A percentile compares a stretch with the other conserved stretches of the same genome.
These are phyloP conservation scores for Drosophila sp. DNA, from an alignment of 1,140 invertebrate species.

Conservation along the genomic window DNA sequence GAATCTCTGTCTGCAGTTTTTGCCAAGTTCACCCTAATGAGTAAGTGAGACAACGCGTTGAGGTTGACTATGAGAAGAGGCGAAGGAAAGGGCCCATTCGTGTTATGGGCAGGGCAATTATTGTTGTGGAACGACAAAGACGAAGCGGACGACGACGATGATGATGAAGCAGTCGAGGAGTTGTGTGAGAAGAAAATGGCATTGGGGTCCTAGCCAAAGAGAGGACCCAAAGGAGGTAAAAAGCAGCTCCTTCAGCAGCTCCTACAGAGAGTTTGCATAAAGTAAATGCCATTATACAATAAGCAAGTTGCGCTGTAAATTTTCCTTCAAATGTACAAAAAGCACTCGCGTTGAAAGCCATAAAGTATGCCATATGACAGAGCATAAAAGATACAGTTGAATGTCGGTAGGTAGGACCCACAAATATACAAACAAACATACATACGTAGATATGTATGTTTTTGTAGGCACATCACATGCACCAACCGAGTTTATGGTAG, in stretches of 20 bases:
- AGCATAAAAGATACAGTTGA: slow-evolving; percentile 57
- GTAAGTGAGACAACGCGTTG: slow-evolving; percentile 21
- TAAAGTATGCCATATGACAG: slow-evolving; percentile 76
- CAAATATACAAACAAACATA: neutral
- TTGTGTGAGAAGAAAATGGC: neutral
- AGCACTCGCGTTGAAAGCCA: slow-evolving; percentile 75
- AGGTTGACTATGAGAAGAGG: neutral
- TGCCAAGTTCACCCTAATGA: slow-evolving; percentile 57
- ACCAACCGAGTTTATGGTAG: neutral
- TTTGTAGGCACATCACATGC: slow-evolving; percentile 24
- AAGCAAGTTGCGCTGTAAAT: slow-evolving; percentile 72
- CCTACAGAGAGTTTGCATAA: slow-evolving; percentile 53
- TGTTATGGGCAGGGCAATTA: slow-evolving; percentile 51
- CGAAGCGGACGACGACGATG: neutral
- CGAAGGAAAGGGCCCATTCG: neutral
- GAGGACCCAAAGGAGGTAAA: slow-evolving; percentile 7
- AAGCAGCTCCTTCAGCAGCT: slow-evolving; percentile 10
- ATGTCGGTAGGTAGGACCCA: slow-evolving; percentile 8
- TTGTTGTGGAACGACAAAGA: slow-evolving; percentile 39
- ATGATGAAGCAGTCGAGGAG: neutral
- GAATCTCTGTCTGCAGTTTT: neutral
- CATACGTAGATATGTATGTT: neutral
- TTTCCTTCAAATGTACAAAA: slow-evolving; percentile 73
- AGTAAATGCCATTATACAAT: slow-evolving; percentile 76
- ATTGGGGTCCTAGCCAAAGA: neutral